Evolutionary conservation across 2,113 vertebrate species (phyloP).

Genomic region (Tetraodon nigroviridis): DNA sequence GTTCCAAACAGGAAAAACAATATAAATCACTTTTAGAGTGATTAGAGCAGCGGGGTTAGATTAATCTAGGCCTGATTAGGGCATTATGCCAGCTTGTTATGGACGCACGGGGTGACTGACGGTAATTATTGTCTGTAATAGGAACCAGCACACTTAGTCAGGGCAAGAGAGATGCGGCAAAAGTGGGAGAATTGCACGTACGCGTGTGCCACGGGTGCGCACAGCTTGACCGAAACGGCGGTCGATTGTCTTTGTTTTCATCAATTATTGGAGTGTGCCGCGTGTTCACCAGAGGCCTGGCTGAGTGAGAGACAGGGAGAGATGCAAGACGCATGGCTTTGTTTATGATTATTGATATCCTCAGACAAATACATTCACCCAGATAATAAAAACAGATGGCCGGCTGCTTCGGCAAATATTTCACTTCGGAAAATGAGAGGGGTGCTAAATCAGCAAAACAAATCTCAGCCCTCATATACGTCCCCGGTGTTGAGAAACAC

Average conservation of each 20-base stretch:
- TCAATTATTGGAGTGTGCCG: slow-evolving; percentile 44
- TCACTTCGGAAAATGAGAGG: slow-evolving; percentile 81
- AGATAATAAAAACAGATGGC: slow-evolving; percentile 95
- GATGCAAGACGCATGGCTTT: slow-evolving; percentile 67
- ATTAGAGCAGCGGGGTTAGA: slow-evolving; percentile 98
- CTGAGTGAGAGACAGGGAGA: slow-evolving; percentile 65
- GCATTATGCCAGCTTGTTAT: slow-evolving; percentile 99
- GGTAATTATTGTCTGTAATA: slow-evolving; percentile 99
- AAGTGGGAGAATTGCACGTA: slow-evolving; percentile 27
- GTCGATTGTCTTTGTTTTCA: slow-evolving; percentile 54
- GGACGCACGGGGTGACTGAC: slow-evolving; percentile 98
- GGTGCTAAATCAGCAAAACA: slow-evolving; percentile 87
- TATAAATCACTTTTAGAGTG: slow-evolving; percentile 99
- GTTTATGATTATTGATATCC: slow-evolving; percentile 99
- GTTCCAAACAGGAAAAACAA: slow-evolving; percentile 99
- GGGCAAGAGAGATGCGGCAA: slow-evolving; percentile 51
- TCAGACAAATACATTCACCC: slow-evolving; percentile 94
- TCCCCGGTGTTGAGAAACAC: too few species aligned
- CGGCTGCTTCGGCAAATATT: slow-evolving; percentile 86
- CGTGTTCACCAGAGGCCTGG: slow-evolving; percentile 16
- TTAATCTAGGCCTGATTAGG: slow-evolving; percentile 99
- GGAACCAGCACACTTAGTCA: slow-evolving; percentile 86
- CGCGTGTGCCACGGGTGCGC: slow-evolving; percentile 71
- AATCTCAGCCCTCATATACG: slow-evolving; percentile 30
- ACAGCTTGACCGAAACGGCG: slow-evolving; percentile 43